Conservation (phyloP, 1,140 invertebrate genomes). For the Apis cerana region DNA sequence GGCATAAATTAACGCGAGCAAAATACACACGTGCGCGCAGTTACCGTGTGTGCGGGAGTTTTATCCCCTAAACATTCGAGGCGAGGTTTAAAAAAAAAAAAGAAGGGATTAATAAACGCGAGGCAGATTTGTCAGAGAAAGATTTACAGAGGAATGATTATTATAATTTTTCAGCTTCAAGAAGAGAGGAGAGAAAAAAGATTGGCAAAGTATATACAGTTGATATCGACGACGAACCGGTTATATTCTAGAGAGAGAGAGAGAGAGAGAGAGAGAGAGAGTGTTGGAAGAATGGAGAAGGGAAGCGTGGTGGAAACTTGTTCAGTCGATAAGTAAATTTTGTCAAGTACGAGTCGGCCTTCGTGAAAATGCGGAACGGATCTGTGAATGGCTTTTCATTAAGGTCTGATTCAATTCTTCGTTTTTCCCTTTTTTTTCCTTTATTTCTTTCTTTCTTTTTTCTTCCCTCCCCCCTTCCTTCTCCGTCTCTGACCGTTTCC, state of each 20-base stretch:
- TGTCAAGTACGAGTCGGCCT: constrained; percentile 32
- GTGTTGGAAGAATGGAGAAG: background rate
- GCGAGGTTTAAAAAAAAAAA: too few species aligned
- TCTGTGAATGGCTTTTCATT: constrained; percentile 70
- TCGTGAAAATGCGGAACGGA: constrained; percentile 44
- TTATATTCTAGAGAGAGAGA: too few species aligned
- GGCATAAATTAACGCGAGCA: constrained; percentile 47
- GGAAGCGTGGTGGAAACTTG: background rate
- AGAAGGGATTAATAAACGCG: too few species aligned
- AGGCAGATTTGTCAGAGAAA: too few species aligned
- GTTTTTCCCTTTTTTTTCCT: constrained; percentile 53
- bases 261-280: too few species aligned
- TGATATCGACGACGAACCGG: background rate
- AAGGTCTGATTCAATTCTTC: constrained; percentile 68
- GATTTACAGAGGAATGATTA: too few species aligned
- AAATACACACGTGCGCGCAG: constrained; percentile 31
- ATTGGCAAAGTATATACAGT: too few species aligned
- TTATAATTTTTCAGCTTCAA: too few species aligned
- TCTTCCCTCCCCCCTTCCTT: background rate
- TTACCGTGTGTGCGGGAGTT: too few species aligned
- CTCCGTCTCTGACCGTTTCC: constrained; percentile 46
- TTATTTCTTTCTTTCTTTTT: constrained; percentile 52
- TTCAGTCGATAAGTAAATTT: constrained; percentile 55
- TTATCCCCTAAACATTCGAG: too few species aligned
- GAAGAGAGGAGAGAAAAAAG: too few species aligned